These are phyloP conservation scores for Sebastes diploproa DNA, from an alignment of 2,797 vertebrate species.

Conservation along the genomic window DNA sequence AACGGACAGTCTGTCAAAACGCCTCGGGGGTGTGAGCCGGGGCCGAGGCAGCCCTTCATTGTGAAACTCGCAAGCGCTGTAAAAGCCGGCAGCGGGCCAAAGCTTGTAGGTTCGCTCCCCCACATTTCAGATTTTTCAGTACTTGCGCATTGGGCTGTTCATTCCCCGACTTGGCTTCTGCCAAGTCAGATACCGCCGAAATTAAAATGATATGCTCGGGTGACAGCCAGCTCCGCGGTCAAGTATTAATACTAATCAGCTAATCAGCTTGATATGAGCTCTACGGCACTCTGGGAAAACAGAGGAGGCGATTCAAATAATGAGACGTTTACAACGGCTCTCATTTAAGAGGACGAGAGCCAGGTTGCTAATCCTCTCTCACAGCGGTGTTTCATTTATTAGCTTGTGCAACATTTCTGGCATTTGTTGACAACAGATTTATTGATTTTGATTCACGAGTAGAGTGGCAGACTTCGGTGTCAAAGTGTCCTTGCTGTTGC, in stretches of 20 bases:
- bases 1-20: slow-evolving; percentile 31
- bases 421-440: slow-evolving; percentile 14
- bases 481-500: neutral
- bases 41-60: slow-evolving; percentile 33
- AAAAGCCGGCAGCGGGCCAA: slow-evolving; percentile 56
- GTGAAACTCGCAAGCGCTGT: slow-evolving; percentile 38
- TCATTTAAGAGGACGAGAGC: slow-evolving; percentile 4
- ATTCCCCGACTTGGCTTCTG: slow-evolving; percentile 59
- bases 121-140: slow-evolving; percentile 54
- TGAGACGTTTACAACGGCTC: slow-evolving; percentile 15
- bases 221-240: slow-evolving; percentile 53
- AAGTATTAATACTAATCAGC: slow-evolving; percentile 70
- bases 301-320: slow-evolving; percentile 34
- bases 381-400: neutral
- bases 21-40: slow-evolving; percentile 5
- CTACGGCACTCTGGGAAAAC: slow-evolving; percentile 36
- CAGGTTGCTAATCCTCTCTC: neutral
- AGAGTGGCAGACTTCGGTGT: neutral
- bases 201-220: slow-evolving; percentile 72
- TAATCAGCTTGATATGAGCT: slow-evolving; percentile 46
- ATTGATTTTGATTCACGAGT: neutral
- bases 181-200: slow-evolving; percentile 71
- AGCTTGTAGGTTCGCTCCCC: slow-evolving; percentile 55
- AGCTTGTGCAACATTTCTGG: neutral
- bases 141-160: slow-evolving; percentile 39